Evolutionary conservation across 2,888 invertebrate genomes (phyloP).

Genomic region (Orthosia gracilis): DNA sequence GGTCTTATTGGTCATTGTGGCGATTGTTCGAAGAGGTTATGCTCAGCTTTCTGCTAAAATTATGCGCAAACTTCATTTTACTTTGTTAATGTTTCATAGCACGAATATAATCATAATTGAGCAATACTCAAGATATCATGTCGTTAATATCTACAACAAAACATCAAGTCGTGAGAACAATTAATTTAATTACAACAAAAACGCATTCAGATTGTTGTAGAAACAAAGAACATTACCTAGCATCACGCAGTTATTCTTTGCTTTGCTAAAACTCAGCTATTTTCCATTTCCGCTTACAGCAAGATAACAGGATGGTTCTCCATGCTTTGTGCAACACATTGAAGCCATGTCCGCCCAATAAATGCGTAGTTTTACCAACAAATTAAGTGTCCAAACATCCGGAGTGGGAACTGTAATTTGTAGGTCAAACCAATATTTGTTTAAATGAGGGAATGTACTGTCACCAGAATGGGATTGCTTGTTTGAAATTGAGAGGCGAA

Average conservation of each 20-base stretch:
- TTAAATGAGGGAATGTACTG: slow-evolving; percentile 17
- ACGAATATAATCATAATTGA: neutral
- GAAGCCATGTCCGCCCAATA: neutral
- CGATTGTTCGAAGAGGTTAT: too few relatives aligned
- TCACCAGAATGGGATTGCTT: neutral
- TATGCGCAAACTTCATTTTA: neutral
- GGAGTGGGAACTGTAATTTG: slow-evolving; percentile 8
- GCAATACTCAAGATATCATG: too few relatives aligned
- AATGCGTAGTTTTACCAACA: slow-evolving; percentile 12
- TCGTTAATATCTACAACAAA: neutral
- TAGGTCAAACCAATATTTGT: slow-evolving; percentile 42
- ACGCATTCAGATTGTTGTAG: neutral
- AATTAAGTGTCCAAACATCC: slow-evolving; percentile 24
- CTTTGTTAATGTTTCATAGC: neutral
- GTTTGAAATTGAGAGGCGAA: too few relatives aligned
- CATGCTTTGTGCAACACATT: slow-evolving; percentile 1
- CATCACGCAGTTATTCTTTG: neutral
- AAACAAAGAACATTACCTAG: neutral
- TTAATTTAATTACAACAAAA: neutral
- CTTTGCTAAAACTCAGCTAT: neutral
- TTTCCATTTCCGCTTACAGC: neutral
- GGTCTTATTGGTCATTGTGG: too few relatives aligned
- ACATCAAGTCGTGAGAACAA: slow-evolving; percentile 18
- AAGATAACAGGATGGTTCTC: neutral
- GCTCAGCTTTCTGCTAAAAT: too few relatives aligned